These are phyloP conservation scores for Strigamia maritima DNA, from an alignment of 2,888 invertebrate genomes.

Conservation along the genomic window DNA sequence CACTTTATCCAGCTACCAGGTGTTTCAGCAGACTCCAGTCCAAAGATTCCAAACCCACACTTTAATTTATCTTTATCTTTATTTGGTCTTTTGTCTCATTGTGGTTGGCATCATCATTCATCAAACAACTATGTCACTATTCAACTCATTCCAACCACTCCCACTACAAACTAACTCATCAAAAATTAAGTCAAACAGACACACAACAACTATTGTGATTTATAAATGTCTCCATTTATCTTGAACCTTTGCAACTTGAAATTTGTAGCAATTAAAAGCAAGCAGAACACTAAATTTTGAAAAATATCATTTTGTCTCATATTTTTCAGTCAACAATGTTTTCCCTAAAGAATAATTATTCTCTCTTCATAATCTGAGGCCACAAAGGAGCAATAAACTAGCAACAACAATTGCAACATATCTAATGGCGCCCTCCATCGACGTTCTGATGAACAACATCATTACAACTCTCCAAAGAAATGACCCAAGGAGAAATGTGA, in stretches of 20 bases:
- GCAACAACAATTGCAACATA: neutral
- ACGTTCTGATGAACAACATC: conserved; percentile 4
- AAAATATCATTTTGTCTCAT: neutral
- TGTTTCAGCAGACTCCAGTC: no score
- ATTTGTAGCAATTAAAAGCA: neutral
- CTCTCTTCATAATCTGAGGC: neutral
- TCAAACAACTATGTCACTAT: no score
- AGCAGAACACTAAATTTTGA: neutral
- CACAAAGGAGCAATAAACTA: neutral
- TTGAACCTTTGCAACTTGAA: neutral
- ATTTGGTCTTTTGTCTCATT: no score
- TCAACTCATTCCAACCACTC: neutral
- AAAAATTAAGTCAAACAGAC: neutral
- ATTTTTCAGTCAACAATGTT: neutral
- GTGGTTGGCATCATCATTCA: no score
- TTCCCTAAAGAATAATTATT: neutral
- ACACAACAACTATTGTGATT: neutral
- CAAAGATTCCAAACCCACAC: no score
- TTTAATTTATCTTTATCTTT: no score
- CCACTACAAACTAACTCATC: neutral
- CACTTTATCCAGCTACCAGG: no score
- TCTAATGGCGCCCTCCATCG: conserved; percentile 4
- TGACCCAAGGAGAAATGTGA: neutral
- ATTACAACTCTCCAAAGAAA: neutral
- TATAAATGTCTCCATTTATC: neutral